phyloP scores from a whole-genome alignment of 2,113 vertebrate species.

The Oceanites oceanicus region DNA sequence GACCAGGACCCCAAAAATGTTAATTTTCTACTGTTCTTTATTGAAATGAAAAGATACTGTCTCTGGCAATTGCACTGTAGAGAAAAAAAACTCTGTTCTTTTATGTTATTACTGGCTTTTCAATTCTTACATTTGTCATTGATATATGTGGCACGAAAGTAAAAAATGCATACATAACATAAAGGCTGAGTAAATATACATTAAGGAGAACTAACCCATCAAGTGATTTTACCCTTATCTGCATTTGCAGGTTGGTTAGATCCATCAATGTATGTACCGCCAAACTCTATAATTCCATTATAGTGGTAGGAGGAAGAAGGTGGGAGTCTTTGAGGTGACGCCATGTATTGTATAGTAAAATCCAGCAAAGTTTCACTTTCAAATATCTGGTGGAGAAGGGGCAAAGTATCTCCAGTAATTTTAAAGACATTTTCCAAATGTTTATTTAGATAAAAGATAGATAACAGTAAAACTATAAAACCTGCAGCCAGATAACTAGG shows the following conservation, averaged over 20 bases:
- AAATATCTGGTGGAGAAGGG: conserved; percentile 80
- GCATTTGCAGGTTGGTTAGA: conserved; percentile 92
- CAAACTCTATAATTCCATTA: conserved; percentile 78
- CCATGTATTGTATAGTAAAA: conserved; percentile 39
- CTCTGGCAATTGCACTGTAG: not conserved
- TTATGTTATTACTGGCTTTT: conserved; percentile 70
- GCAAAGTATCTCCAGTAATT: conserved; percentile 86
- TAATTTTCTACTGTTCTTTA: conserved; percentile 26
- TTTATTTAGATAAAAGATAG: conserved; percentile 92
- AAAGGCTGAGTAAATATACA: conserved; percentile 85
- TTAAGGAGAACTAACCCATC: conserved; percentile 75
- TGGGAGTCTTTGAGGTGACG: conserved; percentile 22
- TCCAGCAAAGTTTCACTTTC: conserved; percentile 67
- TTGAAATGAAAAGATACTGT: conserved; percentile 44
- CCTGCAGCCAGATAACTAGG: conserved; percentile 88
- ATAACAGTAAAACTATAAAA: conserved; percentile 84
- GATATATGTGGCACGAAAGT: conserved; percentile 83
- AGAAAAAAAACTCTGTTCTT: conserved; percentile 9
- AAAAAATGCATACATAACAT: conserved; percentile 83
- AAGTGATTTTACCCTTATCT: conserved; percentile 89
- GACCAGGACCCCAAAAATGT: not conserved
- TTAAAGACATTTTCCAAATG: conserved; percentile 88
- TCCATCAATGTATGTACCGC: conserved; percentile 86
- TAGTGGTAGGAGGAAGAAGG: conserved; percentile 54
- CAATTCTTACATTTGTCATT: conserved; percentile 82